These are phyloP conservation scores for Oreochromis tanganicae DNA, from an alignment of 2,113 vertebrate genomes.

Conservation along the genomic window DNA sequence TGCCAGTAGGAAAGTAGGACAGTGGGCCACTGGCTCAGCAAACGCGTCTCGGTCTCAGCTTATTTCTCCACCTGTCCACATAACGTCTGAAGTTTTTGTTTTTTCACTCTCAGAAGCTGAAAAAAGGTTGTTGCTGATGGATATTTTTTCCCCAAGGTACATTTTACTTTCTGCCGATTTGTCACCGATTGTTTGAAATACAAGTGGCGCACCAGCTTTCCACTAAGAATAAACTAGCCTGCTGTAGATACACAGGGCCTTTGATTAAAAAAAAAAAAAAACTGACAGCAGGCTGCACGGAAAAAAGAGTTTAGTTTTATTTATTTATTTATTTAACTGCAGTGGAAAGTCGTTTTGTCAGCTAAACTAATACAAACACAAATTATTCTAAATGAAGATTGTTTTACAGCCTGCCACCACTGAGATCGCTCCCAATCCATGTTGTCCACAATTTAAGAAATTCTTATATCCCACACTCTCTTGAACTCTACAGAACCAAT, in stretches of 20 bases:
- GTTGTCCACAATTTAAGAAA: neutral
- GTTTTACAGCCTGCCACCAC: neutral
- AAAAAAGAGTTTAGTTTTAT: neutral
- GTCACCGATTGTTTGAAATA: neutral
- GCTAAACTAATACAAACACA: neutral
- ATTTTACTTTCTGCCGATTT: neutral
- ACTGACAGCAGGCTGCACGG: neutral
- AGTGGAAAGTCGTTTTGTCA: neutral
- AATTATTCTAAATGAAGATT: neutral
- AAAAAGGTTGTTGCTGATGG: neutral
- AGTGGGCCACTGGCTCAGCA: slow-evolving; percentile 51
- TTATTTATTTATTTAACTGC: neutral
- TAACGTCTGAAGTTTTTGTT: neutral
- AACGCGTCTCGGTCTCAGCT: neutral
- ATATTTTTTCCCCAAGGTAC: neutral
- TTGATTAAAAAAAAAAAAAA: neutral
- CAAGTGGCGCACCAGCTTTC: neutral
- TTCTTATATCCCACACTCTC: neutral
- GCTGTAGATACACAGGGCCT: neutral
- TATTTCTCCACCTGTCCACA: neutral
- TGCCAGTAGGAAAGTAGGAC: slow-evolving; percentile 60
- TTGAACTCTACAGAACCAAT: neutral
- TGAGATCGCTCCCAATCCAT: neutral
- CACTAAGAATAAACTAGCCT: neutral
- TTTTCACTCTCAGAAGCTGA: neutral